phyloP scores from a whole-genome alignment of 2,113 vertebrate genomes.

The Isurus oxyrinchus region DNA sequence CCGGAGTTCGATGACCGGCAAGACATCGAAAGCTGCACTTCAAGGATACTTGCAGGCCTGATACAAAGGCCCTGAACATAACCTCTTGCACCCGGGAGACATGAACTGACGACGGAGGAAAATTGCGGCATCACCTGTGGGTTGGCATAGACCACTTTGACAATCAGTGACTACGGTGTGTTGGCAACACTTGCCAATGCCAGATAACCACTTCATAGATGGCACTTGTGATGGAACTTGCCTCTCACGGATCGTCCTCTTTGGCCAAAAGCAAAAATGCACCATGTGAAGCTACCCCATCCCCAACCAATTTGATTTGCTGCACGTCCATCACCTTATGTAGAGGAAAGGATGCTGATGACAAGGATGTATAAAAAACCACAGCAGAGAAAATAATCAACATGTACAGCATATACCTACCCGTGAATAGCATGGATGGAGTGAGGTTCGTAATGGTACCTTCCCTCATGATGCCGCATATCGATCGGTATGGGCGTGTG shows the following conservation, averaged over 20 bases:
- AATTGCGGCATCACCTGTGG: neutral
- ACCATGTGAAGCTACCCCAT: neutral
- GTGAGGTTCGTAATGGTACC: conserved; percentile 94
- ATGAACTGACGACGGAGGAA: neutral
- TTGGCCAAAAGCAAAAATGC: neutral
- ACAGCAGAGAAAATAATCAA: neutral
- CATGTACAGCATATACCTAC: conserved; percentile 61
- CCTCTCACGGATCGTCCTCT: neutral
- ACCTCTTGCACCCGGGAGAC: no score
- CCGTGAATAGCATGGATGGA: conserved; percentile 82
- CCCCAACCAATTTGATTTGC: neutral
- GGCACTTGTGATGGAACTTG: neutral
- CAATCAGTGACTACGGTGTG: neutral
- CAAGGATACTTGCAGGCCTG: no score
- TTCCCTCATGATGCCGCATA: conserved; percentile 92
- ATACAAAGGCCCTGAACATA: no score
- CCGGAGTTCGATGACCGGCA: no score
- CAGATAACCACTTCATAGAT: no score
- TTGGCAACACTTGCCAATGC: no score
- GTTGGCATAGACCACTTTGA: neutral
- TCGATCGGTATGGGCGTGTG: conserved; percentile 90
- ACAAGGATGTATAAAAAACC: neutral
- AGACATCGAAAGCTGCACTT: no score
- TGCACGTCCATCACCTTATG: neutral
- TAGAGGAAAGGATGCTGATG: neutral